phyloP scores from a whole-genome alignment of 2,113 vertebrate species.

The Phaethornis superciliosus region DNA sequence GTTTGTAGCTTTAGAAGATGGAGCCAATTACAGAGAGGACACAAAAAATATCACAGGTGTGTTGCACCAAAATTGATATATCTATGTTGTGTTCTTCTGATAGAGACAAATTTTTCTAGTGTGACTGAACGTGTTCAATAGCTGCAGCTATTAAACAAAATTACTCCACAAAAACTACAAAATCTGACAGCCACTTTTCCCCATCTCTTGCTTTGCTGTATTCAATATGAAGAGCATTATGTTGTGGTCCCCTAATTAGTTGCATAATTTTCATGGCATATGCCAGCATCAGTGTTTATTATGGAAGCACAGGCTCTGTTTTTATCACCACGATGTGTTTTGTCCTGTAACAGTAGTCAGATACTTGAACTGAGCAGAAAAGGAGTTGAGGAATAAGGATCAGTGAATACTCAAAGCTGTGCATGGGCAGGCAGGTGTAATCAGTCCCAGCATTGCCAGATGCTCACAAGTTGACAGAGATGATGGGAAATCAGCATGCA shows the following conservation, averaged over 20 bases:
- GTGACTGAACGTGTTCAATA: background rate
- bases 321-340: background rate
- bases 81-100: background rate
- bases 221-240: background rate
- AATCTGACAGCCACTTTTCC: background rate
- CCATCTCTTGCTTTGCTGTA: background rate
- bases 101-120: background rate
- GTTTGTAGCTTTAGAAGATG: background rate
- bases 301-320: background rate
- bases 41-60: background rate
- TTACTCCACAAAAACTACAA: background rate
- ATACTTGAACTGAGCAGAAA: background rate
- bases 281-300: background rate
- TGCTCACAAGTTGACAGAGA: background rate
- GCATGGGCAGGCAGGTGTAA: accelerated
- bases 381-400: background rate
- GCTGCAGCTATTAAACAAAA: background rate
- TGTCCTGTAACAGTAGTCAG: background rate
- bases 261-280: background rate
- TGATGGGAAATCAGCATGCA: background rate
- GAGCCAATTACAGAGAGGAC: accelerated
- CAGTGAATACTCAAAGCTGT: background rate
- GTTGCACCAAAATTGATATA: background rate
- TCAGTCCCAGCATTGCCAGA: background rate
- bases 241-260: background rate